phyloP scores from a whole-genome alignment of 2,113 vertebrate species.

The Turnix velox region DNA sequence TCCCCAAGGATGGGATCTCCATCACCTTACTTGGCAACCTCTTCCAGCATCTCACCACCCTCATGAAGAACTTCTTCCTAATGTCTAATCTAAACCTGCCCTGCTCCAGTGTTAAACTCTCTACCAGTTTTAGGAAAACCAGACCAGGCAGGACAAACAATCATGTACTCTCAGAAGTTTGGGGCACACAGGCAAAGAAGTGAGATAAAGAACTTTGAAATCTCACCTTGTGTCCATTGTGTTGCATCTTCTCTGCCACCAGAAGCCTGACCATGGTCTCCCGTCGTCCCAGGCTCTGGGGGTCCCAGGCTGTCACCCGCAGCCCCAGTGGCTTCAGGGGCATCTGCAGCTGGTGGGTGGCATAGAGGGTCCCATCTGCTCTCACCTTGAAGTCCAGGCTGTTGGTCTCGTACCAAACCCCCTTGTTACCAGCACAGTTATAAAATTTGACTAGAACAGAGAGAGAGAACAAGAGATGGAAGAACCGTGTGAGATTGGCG shows the following conservation, averaged over 20 bases:
- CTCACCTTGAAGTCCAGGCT: conserved; percentile 83
- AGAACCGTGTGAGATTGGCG: conserved; percentile 18
- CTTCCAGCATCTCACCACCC: too few relatives aligned
- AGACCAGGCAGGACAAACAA: not conserved
- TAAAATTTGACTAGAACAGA: conserved; percentile 84
- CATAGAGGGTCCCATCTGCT: conserved; percentile 81
- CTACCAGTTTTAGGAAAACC: not conserved
- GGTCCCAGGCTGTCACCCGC: conserved; percentile 76
- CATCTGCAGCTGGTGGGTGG: conserved; percentile 70
- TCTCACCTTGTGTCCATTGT: conserved; percentile 75
- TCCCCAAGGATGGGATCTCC: too few relatives aligned
- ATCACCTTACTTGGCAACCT: too few relatives aligned
- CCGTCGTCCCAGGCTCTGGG: conserved; percentile 75
- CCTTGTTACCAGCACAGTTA: conserved; percentile 81
- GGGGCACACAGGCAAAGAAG: not conserved
- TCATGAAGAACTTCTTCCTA: too few relatives aligned
- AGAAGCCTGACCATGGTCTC: conserved; percentile 80
- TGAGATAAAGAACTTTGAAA: not conserved
- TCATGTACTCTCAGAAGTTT: not conserved
- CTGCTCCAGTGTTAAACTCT: too few relatives aligned
- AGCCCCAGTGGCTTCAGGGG: conserved; percentile 80
- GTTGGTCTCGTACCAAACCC: conserved; percentile 80
- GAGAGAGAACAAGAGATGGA: conserved; percentile 38
- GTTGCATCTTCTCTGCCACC: conserved; percentile 68
- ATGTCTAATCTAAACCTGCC: too few relatives aligned